phyloP scores from a whole-genome alignment of 2,888 invertebrate genomes.

The Autographa pulchrina region DNA sequence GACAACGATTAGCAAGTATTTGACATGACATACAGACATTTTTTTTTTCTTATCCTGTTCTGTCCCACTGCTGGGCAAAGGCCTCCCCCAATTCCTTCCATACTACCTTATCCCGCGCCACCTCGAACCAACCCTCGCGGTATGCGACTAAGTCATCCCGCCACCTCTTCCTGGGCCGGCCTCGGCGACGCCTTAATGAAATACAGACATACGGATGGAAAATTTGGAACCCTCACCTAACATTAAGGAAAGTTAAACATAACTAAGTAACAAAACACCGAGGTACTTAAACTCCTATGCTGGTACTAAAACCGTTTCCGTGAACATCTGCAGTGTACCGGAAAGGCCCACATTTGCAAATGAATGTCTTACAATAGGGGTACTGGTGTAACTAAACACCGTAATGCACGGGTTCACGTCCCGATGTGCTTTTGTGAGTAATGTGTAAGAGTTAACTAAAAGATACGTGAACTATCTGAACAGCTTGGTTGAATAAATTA shows the following conservation, averaged over 20 bases:
- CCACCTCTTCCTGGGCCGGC: too few relatives aligned
- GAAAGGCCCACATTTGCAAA: conserved; percentile 64
- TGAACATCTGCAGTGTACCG: conserved; percentile 61
- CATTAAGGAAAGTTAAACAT: neutral
- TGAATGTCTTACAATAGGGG: conserved; percentile 59
- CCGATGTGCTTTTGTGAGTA: conserved; percentile 10
- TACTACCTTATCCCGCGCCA: too few relatives aligned
- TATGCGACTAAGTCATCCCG: too few relatives aligned
- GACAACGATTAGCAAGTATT: too few relatives aligned
- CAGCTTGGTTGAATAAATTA: neutral
- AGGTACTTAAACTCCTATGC: conserved; percentile 14
- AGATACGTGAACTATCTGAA: neutral
- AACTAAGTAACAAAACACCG: conserved; percentile 20
- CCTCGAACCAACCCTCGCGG: too few relatives aligned
- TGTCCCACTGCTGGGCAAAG: too few relatives aligned
- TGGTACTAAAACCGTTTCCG: conserved; percentile 43
- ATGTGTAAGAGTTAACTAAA: neutral
- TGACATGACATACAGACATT: neutral
- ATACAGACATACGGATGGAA: neutral
- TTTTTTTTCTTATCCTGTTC: too few relatives aligned
- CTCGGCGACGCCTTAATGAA: conserved; percentile 14
- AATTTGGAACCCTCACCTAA: neutral
- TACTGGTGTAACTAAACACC: conserved; percentile 43
- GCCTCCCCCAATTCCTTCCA: too few relatives aligned
- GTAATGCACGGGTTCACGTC: conserved; percentile 24